Conservation (phyloP, 53 echinoderm and acorn worm species). For the Patiria pectinifera region DNA sequence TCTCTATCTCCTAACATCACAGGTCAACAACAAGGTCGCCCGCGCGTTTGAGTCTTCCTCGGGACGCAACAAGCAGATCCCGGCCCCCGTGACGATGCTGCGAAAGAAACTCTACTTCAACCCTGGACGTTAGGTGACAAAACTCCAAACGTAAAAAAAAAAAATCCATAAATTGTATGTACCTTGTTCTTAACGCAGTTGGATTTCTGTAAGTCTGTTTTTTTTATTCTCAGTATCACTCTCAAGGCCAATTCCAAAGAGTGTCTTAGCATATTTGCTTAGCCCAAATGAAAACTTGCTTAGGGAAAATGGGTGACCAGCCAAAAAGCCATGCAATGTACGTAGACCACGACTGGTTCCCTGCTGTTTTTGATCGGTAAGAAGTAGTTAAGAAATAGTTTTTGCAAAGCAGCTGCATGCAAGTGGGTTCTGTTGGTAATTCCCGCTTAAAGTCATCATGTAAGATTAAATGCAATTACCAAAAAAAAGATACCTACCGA, state of each 20-base stretch:
- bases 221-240: too few relatives aligned
- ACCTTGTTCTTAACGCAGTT: not conserved
- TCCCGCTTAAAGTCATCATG: too few relatives aligned
- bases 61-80: constrained; percentile 90
- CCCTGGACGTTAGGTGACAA: constrained; percentile 59
- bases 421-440: too few relatives aligned
- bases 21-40: constrained; percentile 92
- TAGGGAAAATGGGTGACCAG: not conserved
- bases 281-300: not conserved
- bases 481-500: too few relatives aligned
- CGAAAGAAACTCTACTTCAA: constrained; percentile 88
- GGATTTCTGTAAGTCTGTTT: not conserved
- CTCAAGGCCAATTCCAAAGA: not conserved
- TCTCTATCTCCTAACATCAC: constrained; percentile 11
- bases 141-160: not conserved
- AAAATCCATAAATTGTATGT: not conserved
- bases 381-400: too few relatives aligned
- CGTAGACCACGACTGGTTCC: not conserved
- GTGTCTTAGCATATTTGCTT: not conserved
- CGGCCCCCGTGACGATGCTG: constrained; percentile 93
- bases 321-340: not conserved
- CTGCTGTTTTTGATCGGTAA: not conserved
- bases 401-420: too few relatives aligned
- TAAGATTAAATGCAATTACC: too few relatives aligned
- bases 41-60: constrained; percentile 92